phyloP scores from a whole-genome alignment of 2,797 vertebrate genomes.

The Neosilurus hyrtlii region DNA sequence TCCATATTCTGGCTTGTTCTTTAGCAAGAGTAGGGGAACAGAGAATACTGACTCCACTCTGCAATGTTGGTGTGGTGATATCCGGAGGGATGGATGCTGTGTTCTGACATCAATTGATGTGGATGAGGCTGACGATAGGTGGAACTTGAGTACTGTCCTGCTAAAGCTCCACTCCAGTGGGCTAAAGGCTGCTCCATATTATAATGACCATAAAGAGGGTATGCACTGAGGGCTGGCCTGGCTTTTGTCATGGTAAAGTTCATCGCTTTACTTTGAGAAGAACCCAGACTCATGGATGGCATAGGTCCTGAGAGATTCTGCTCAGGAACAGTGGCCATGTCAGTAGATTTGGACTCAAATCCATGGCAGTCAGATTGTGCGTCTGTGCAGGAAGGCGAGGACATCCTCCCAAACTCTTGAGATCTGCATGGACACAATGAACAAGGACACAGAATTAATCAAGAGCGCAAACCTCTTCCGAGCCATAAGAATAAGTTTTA shows the following conservation, averaged over 20 bases:
- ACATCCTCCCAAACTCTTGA: conserved; percentile 74
- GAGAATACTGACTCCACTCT: conserved; percentile 81
- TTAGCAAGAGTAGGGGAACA: conserved; percentile 80
- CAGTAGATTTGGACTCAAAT: conserved; percentile 71
- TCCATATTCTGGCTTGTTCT: neutral
- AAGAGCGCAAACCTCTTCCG: neutral
- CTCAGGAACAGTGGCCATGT: conserved; percentile 75
- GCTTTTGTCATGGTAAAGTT: conserved; percentile 61
- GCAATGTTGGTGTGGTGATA: conserved; percentile 65
- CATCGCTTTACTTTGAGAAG: conserved; percentile 56
- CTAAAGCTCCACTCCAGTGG: conserved; percentile 66
- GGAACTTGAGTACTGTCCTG: conserved; percentile 60
- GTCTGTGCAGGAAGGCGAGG: conserved; percentile 68
- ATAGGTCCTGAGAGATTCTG: conserved; percentile 63
- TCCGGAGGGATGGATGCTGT: conserved; percentile 57
- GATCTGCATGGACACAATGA: conserved; percentile 57
- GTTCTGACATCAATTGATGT: conserved; percentile 63
- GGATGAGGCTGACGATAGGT: conserved; percentile 40
- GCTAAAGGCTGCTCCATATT: conserved; percentile 59
- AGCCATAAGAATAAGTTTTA: too few species aligned
- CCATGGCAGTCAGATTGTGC: conserved; percentile 55
- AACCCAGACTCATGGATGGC: conserved; percentile 49
- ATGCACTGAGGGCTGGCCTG: conserved; percentile 43
- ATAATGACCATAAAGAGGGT: conserved; percentile 61
- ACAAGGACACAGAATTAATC: neutral